phyloP scores from a whole-genome alignment of 2,888 invertebrate genomes.

The Callimorpha dominula region DNA sequence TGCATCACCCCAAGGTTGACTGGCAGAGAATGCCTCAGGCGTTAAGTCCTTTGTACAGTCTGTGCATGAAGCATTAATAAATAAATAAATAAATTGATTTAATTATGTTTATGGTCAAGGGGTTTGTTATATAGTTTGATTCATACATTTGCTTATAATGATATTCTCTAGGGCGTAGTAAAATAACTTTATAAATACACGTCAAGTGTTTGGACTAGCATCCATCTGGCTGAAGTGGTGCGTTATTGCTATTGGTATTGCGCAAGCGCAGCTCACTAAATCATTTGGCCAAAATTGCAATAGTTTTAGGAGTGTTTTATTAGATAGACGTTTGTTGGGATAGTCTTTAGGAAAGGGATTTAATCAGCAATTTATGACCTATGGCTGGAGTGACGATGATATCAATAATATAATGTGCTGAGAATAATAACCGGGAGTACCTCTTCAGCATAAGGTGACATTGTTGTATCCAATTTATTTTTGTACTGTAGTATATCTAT shows the following conservation, averaged over 20 bases:
- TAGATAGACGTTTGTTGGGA: conserved; percentile 39
- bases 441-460: too few relatives aligned
- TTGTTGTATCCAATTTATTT: too few relatives aligned
- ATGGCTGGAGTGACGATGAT: background rate
- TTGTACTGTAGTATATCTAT: too few relatives aligned
- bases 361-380: background rate
- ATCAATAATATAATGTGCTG: too few relatives aligned
- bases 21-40: too few relatives aligned
- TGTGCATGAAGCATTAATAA: too few relatives aligned
- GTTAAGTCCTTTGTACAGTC: too few relatives aligned
- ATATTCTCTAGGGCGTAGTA: conserved; percentile 23
- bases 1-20: too few relatives aligned
- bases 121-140: too few relatives aligned
- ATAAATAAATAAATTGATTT: too few relatives aligned
- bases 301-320: conserved; percentile 32
- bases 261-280: conserved; percentile 48
- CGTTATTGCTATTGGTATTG: conserved; percentile 25
- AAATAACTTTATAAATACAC: conserved; percentile 50
- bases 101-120: too few relatives aligned
- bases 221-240: conserved; percentile 52
- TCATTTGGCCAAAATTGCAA: conserved; percentile 32
- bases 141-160: conserved; percentile 17
- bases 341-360: background rate
- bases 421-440: too few relatives aligned
- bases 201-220: conserved; percentile 59